phyloP scores from a whole-genome alignment of 2,113 vertebrate species.

The Catagonus wagneri region DNA sequence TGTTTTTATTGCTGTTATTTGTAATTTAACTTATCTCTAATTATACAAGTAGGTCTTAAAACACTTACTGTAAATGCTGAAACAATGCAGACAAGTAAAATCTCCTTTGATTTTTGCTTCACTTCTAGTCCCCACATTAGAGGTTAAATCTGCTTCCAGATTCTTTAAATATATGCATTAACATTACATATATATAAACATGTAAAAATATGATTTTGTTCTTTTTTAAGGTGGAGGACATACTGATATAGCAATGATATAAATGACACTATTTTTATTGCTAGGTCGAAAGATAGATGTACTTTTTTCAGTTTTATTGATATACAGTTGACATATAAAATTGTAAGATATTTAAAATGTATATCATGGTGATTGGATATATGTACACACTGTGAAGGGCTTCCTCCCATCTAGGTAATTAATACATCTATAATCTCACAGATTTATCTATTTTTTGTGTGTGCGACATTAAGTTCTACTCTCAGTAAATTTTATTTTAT shows the following conservation, averaged over 20 bases:
- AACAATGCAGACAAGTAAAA: not conserved
- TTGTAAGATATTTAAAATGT: not conserved
- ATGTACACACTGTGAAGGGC: not conserved
- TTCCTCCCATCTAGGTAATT: not conserved
- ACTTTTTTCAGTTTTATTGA: not conserved
- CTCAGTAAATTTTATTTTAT: not conserved
- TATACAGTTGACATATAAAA: not conserved
- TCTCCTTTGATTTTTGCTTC: not conserved
- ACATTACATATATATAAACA: not conserved
- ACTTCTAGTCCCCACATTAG: not conserved
- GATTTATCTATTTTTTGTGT: not conserved
- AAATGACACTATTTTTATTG: not conserved
- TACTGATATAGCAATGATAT: not conserved
- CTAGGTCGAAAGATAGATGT: not conserved
- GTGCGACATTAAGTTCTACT: not conserved
- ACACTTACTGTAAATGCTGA: not conserved
- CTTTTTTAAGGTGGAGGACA: not conserved
- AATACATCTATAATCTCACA: not conserved
- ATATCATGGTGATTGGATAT: not conserved
- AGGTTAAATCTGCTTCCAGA: not conserved
- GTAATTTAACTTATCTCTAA: constrained; percentile 16
- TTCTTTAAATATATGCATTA: not conserved
- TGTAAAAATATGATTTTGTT: constrained; percentile 31
- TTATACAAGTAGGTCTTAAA: not conserved
- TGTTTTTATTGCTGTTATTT: constrained; percentile 31